These are phyloP conservation scores for Pammene aurita DNA, from an alignment of 2,888 invertebrate genomes.

Conservation along the genomic window DNA sequence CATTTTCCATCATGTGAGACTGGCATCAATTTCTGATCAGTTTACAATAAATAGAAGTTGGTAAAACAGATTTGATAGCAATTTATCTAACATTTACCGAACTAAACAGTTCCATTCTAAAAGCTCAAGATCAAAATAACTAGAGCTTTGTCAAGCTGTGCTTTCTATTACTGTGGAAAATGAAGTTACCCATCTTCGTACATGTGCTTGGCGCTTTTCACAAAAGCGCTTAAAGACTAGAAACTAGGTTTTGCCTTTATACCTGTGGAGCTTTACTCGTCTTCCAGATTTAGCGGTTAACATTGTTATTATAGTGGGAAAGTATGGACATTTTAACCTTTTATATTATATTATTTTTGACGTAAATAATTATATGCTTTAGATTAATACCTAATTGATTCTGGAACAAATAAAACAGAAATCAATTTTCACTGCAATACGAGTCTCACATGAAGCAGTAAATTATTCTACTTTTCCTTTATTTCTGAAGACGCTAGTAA, in stretches of 20 bases:
- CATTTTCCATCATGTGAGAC: too few species aligned
- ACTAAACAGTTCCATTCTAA: not conserved
- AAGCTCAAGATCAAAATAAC: conserved; percentile 25
- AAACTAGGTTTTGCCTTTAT: conserved; percentile 1
- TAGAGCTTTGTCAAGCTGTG: conserved; percentile 24
- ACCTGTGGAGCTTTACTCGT: not conserved
- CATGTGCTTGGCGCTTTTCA: conserved; percentile 18
- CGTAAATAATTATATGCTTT: too few species aligned
- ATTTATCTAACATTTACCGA: conserved; percentile 3
- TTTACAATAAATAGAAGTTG: too few species aligned
- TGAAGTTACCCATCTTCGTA: conserved; percentile 26
- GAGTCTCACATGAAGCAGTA: too few species aligned
- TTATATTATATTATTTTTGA: too few species aligned
- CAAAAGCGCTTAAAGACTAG: conserved; percentile 18
- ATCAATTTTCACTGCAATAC: too few species aligned
- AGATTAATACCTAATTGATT: too few species aligned
- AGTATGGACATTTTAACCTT: too few species aligned
- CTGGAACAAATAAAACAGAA: too few species aligned
- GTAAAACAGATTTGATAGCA: not conserved
- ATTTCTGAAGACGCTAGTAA: too few species aligned
- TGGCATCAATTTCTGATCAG: too few species aligned
- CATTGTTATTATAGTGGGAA: not conserved
- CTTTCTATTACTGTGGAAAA: conserved; percentile 39
- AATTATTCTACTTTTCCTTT: too few species aligned
- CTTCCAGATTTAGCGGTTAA: not conserved